Base-by-base conservation (phyloP, 2,797 vertebrate species). In the Peromyscus melanophrys region DNA sequence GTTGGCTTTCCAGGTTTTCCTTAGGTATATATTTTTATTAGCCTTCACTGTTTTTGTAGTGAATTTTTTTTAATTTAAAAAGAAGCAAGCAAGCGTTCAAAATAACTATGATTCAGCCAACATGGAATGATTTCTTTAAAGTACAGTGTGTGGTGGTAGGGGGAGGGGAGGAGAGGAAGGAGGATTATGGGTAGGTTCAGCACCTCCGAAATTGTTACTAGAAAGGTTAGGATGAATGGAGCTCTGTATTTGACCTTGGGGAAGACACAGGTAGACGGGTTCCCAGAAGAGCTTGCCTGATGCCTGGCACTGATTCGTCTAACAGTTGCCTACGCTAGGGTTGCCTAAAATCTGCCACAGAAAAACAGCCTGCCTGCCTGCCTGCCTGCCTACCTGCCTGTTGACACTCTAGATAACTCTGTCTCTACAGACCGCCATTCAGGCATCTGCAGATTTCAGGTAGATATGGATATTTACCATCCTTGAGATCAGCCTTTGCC, bases 11-110 rank as follows among this genome's bases (percentile, higher is more conserved):
- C 63, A 89, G 40, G 67, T 63, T 93, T 94, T 90, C 73, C 49
- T 89, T 71, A 52, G 4, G 13, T 37, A 14, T 67, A 40, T 89
- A 69, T 31, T 76, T 77, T 7, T 37, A 46, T 86, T 86, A 55
- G 63, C 43, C n/a, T 61, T 37, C 29, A 34, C n/a, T 34, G 46
- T 65, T 89, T 85, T 73, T 75, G 4, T 71, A 55, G 43, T 46
- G 52, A 90, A 49, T 57, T 67, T 69, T 25, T 94, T 69, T 29
- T 95, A 89, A 92, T 94, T 75, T 75, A 34, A 90, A 87, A 92
- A 92, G 14, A 89, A 81, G 16, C 46, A 81, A 52, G 67, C 29
- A 89, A 27, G 2, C 37, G 89, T 94, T 80, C 55, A 83, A 83
- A 37, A 61, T 78, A 63, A 52, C 81, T 89, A 3, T 46, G 73